Evolutionary conservation across 2,113 vertebrate genomes (phyloP), one percentile per base, ranked within the genome.

Genomic region (Anarrhichthys ocellatus): DNA sequence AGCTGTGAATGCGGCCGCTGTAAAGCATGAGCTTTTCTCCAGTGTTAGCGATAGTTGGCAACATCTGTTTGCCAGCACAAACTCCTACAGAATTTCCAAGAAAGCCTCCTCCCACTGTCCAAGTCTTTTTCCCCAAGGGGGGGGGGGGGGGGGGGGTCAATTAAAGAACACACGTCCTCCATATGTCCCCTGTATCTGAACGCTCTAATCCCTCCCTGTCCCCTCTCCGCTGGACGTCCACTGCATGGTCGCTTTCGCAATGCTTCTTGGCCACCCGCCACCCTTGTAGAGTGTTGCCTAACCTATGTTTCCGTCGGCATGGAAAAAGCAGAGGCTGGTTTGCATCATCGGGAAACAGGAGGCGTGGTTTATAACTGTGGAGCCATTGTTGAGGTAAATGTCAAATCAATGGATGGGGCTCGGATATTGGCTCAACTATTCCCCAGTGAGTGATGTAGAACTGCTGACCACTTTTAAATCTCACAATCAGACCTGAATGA

Each of bases 51-150:
- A 85, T 82, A 84, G 84, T 90, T 84, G 20, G 69, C 84, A 89
- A 91, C 93, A 94, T 93, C 91, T 94, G 88, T 80, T 89, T 92
- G 84, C 91, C 93, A 93, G 90, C 72, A 89, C 63, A 78, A 81
- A 84, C 87, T 87, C 59, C 72, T 88, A 66, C 59, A 73, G 58
- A 65, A 84, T 84, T 94, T 94, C 90, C 91, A 76, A 88, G 93
- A 93, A 93, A 73, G 15, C 67, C 84, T 67, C 83, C 85, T 65
- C 76, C 54, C 78, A 34, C 67, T 17, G n/a, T 73, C 79, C 32
- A 61, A 79, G 67, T 34, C 52, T 54, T 59, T 34, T 18, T 78
- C 73, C 27, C 73, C 14, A 68, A 74, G 80, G 70, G 78, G 34
- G 17, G 22, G 9, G 54, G 13, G 2, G 67, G 80, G 29, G 76